Evolutionary conservation across 2,113 vertebrate species (phyloP), one percentile per base, ranked within the genome.

Genomic region (Noctilio leporinus): DNA sequence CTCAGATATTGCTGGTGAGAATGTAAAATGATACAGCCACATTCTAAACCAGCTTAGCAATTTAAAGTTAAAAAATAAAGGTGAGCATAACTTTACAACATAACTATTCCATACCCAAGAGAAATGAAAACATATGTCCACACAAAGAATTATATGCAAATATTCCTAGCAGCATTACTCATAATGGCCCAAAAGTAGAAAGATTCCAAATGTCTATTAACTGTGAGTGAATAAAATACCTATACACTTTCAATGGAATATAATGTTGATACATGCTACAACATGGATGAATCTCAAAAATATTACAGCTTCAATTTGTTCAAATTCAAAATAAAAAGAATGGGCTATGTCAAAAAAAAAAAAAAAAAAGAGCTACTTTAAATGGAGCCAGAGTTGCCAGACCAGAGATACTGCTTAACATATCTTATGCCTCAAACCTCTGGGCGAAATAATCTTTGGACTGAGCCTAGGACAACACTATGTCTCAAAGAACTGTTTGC

Each of bases 311-410:
- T 91, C 43, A 94, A 22, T 43, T 35, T 86, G 45, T 86, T 95
- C 51, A 86, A 84, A 83, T 53, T 84, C n/a, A 93, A 75, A 94
- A 85, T 64, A 77, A 87, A 91, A 95, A 3, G 28, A 77, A 89
- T 7, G 17, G 20, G 47, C 10, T 81, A 81, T 62, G 78, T 33
- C 78, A 26, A 81, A 45, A 45, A 40, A 76, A n/a, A n/a, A 67
- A 67, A 55, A 28, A 30, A 14, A n/a, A n/a, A n/a, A n/a, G 24
- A 72, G 40, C 38, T 24, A 70, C 35, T 70, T 70, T 72, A 43
- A 72, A 72, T 70, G 38, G 77, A 78, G n/a, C 76, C 14, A 14
- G 24, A 59, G 35, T 14, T 81, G 26, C 17, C 53, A 43, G 11
- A 26, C 53, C 77, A 81, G 26, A 59, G 24, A 16, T 30, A 40